Conservation (phyloP, 2,888 invertebrate genomes). For the Parnassius smintheus region DNA sequence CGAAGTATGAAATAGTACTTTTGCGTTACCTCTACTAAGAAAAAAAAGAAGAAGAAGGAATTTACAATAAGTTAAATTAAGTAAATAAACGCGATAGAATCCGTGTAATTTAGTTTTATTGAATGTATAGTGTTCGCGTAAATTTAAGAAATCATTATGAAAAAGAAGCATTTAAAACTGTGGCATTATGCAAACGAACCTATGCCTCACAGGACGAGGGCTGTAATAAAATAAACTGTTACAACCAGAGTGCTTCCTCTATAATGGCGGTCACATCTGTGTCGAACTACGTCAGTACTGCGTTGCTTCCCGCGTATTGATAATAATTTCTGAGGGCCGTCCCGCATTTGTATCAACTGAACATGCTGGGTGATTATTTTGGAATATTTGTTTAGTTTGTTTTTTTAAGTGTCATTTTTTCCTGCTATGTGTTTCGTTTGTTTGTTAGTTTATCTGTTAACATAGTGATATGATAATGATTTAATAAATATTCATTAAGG, state of each 20-base stretch:
- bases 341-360: conserved; percentile 12
- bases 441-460: too few species aligned
- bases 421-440: too few species aligned
- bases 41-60: too few species aligned
- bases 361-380: conserved; percentile 9
- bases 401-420: background rate
- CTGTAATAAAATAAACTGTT: conserved; percentile 39
- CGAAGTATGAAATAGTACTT: too few species aligned
- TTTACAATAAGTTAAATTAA: too few species aligned
- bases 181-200: conserved; percentile 23
- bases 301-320: conserved; percentile 38
- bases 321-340: conserved; percentile 34
- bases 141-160: too few species aligned
- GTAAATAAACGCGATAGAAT: too few species aligned
- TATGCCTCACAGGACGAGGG: conserved; percentile 15
- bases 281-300: conserved; percentile 31
- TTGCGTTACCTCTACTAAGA: too few species aligned
- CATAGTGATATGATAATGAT: too few species aligned
- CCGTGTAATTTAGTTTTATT: background rate
- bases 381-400: background rate
- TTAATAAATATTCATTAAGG: too few species aligned
- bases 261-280: conserved; percentile 40
- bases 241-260: conserved; percentile 33
- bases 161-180: background rate
- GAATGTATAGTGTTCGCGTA: too few species aligned